Evolutionary conservation across 2,888 invertebrate species (phyloP).

Genomic region (Bimastos eiseni): DNA sequence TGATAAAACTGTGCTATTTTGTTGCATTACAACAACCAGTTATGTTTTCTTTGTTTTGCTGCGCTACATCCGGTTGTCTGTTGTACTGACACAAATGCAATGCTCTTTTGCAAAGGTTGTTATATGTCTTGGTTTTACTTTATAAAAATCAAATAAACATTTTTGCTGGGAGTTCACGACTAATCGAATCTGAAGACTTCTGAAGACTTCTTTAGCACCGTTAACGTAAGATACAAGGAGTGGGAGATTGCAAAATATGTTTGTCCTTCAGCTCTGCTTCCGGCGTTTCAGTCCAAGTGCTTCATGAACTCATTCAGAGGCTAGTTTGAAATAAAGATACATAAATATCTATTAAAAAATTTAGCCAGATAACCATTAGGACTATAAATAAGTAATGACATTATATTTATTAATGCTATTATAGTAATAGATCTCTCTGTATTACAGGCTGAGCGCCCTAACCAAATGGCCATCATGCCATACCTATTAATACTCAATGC

Average conservation of each 20-base stretch:
- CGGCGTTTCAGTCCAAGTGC: no score
- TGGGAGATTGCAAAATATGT: no score
- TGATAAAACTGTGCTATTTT: background rate
- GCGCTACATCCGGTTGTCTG: background rate
- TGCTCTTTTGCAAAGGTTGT: constrained; percentile 2
- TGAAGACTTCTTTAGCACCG: no score
- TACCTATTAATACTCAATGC: no score
- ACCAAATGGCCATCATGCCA: no score
- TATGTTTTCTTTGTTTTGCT: background rate
- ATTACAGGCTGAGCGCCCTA: no score
- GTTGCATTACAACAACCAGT: background rate
- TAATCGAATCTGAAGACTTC: background rate
- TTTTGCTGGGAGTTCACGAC: background rate
- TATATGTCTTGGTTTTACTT: background rate
- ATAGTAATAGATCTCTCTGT: no score
- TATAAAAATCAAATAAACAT: background rate
- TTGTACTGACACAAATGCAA: background rate
- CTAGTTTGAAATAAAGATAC: background rate
- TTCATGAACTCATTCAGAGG: background rate
- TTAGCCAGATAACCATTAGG: background rate
- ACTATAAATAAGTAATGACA: background rate
- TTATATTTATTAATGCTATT: no score
- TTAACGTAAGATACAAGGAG: no score
- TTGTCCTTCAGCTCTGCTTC: no score
- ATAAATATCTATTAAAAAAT: background rate